phyloP scores from a whole-genome alignment of 2,113 vertebrate species.

The Calyptomena viridis region DNA sequence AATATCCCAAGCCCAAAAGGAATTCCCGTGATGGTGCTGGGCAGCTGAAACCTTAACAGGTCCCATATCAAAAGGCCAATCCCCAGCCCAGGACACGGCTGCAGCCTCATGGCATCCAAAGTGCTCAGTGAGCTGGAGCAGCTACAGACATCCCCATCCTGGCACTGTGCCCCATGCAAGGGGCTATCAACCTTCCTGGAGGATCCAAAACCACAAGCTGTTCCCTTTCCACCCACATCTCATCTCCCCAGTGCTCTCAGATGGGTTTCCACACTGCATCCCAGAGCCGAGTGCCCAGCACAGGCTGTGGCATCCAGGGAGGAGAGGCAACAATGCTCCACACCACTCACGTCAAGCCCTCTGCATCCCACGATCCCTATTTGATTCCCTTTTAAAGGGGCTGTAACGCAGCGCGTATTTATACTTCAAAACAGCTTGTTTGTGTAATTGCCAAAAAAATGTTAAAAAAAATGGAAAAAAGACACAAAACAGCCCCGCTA shows the following conservation, averaged over 20 bases:
- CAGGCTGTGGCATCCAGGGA: background rate
- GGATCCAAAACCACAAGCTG: accelerated
- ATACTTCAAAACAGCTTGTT: slow-evolving; percentile 53
- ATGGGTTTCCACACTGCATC: accelerated
- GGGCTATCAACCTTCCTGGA: background rate
- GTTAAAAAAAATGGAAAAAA: background rate
- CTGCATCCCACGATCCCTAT: background rate
- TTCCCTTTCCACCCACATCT: background rate
- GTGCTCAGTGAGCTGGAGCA: background rate
- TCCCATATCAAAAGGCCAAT: accelerated
- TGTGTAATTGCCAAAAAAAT: slow-evolving; percentile 60
- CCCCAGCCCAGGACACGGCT: accelerated
- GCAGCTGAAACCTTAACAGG: background rate
- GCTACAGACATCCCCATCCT: background rate
- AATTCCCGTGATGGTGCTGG: background rate
- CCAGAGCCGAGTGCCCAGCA: background rate
- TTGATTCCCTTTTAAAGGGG: background rate
- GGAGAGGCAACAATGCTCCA: background rate
- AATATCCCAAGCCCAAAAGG: background rate
- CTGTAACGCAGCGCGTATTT: background rate
- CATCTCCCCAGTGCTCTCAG: accelerated
- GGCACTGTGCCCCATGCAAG: accelerated
- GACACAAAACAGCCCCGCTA: slow-evolving; percentile 28
- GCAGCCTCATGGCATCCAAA: background rate
- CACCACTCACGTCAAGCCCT: background rate